Base-by-base conservation (phyloP, 2,113 vertebrate species). In the Oophaga pumilio region DNA sequence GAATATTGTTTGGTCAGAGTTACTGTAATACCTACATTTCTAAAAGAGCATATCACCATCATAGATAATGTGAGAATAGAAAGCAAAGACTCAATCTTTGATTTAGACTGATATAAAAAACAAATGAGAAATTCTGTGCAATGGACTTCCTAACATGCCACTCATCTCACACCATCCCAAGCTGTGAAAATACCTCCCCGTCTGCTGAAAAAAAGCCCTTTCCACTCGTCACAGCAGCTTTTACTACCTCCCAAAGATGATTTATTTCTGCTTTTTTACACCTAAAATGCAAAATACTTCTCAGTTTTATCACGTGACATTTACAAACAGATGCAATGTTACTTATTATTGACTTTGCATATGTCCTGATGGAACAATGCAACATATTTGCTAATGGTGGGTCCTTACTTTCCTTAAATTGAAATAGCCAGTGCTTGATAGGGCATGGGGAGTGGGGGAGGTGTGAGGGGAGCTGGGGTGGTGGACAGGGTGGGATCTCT, bases 141-240 rank as follows among this genome's bases (percentile, higher is more conserved):
- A 53, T 53, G 14, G 81, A 18, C 81, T 83, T 49, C 10, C 50
- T 83, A 69, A 83, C 62, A 62, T 83, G 62, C 50, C 81, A 83
- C 80, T 82, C 62, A 82, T 82, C 80, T 82, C 80, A 82, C 62
- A 68, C 81, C 49, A 53, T 83, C 81, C 64, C 62, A 53, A 83
- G 62, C 62, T 69, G 49, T 69, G n/a, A 83, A 83, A 69, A 22
- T 28, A 7, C 50, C n/a, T 83, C 50, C n/a, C 12, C 14, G 20
- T 24, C 62, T 28, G 26, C 14, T 83, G 64, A 26, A n/a, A 10
- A 11, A 26, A 43, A 43, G 17, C 18, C 43, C 12, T 53, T 53
- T 82, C 62, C 53, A 9, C 81, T 43, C 69, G 81, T 83, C 33
- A 82, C 22, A 24, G 68, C 22, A 50, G 56, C 60, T 82, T 22